Percentiles rank a stretch among this genome's conserved stretches.
Evolutionary conservation across 2,888 invertebrate species (phyloP).

Genomic region (Glyphotaelius pellucidus): DNA sequence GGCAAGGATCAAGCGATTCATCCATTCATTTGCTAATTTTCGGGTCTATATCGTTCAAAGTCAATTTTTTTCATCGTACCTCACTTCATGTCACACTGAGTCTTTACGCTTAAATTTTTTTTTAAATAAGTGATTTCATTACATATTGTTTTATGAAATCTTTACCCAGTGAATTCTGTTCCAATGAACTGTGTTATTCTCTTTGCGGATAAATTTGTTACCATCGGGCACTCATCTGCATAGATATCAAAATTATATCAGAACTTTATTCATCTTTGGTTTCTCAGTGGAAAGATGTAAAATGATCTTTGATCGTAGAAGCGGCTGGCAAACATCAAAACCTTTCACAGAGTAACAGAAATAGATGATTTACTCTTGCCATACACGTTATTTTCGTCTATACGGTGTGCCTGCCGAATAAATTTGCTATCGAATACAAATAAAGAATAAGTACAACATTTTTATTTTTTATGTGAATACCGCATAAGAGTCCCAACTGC

Average conservation of each 20-base stretch:
- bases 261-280: slow-evolving; percentile 44
- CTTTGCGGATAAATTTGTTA: slow-evolving; percentile 34
- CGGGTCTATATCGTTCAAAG: too few relatives aligned
- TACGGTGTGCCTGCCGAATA: neutral
- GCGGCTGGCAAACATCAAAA: slow-evolving; percentile 36
- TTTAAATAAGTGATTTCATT: neutral
- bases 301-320: slow-evolving; percentile 48
- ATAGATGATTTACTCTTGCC: neutral
- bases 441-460: neutral
- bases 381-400: neutral
- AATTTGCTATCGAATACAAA: neutral
- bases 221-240: slow-evolving; percentile 57
- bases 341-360: neutral
- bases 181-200: slow-evolving; percentile 11
- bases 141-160: neutral
- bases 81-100: too few relatives aligned
- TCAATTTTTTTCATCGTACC: too few relatives aligned
- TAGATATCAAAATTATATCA: slow-evolving; percentile 57
- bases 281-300: slow-evolving; percentile 27
- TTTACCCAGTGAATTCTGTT: neutral
- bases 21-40: too few relatives aligned
- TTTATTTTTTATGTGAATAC: neutral
- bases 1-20: too few relatives aligned
- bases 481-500: too few relatives aligned
- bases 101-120: too few relatives aligned